Evolutionary conservation across 2,113 vertebrate species (phyloP), one percentile per base, ranked within the genome.

Genomic region (Irena cyanogastra): DNA sequence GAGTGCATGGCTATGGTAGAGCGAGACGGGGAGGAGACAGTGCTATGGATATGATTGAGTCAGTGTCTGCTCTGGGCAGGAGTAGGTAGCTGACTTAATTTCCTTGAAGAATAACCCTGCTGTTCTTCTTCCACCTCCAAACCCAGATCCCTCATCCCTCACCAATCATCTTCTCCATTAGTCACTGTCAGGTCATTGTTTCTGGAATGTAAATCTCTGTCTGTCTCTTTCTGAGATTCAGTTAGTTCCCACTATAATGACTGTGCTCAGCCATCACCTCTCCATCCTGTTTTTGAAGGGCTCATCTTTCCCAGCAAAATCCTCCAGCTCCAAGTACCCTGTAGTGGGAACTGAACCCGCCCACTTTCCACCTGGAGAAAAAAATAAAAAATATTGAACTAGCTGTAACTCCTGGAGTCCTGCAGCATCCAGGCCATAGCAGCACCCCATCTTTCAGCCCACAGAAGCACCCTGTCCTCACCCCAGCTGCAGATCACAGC

Each of bases 1-100:
- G 97, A 99, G 99, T 98, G 83, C 8, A 1, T 23, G 23, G 50
- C 64, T 64, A 4, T 41, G 54, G 15, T 5, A 4, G 80, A 82
- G 50, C 2, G 13, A 76, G 64, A 49, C 0, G 5, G 16, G 33
- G 64, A 78, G 30, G 31, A 91, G 49, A 50, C 16, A 27, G n/a
- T 54, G 59, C 72, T 42, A 10, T 80, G 56, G 28, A 65, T 82
- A 39, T 81, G 72, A 78, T 14, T 87, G 74, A 88, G n/a, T 75
- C 0, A 0, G 20, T 77, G 64, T 68, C 68, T 91, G 69, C 47
- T 81, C 49, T 61, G 69, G 52, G 41, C 41, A 86, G 88, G 31
- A 96, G 50, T 59, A 80, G 68, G 93, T 86, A 76, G 64, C 41
- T 96, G 82, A 95, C 45, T 77, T 91, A 80, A 85, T 83, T 86